Conservation (phyloP, 2,888 invertebrate species). For the Frankliniella intonsa region DNA sequence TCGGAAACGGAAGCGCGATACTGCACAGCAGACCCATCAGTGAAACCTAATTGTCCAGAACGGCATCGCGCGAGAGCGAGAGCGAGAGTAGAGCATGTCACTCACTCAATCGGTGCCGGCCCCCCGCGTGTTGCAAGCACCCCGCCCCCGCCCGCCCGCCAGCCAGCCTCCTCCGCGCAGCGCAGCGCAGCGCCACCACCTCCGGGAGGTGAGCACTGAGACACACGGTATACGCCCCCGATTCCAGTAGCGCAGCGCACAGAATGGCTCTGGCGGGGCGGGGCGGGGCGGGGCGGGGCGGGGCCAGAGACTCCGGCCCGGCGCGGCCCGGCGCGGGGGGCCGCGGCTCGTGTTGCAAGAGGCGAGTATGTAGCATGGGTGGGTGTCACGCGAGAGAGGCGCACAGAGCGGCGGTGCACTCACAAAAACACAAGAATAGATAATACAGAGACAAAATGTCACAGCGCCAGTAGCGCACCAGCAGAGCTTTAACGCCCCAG, state of each 20-base stretch:
- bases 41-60: no score
- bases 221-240: conserved; percentile 3
- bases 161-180: no score
- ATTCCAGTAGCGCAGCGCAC: background rate
- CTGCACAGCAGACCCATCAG: no score
- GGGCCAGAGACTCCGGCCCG: no score
- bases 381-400: conserved; percentile 10
- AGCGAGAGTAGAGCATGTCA: no score
- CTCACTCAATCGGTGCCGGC: no score
- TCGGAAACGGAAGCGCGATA: background rate
- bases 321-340: background rate
- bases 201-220: background rate
- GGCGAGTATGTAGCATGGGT: conserved; percentile 13
- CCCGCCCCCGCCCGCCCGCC: no score
- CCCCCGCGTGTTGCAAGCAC: no score
- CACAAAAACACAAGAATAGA: background rate
- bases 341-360: background rate
- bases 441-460: background rate
- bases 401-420: background rate
- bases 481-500: no score
- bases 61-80: no score
- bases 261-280: background rate
- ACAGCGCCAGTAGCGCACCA: no score
- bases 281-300: background rate
- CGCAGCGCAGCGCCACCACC: background rate